Evolutionary conservation across 2,113 vertebrate species (phyloP), one percentile per base, ranked within the genome.

Genomic region (Barnardius zonarius): DNA sequence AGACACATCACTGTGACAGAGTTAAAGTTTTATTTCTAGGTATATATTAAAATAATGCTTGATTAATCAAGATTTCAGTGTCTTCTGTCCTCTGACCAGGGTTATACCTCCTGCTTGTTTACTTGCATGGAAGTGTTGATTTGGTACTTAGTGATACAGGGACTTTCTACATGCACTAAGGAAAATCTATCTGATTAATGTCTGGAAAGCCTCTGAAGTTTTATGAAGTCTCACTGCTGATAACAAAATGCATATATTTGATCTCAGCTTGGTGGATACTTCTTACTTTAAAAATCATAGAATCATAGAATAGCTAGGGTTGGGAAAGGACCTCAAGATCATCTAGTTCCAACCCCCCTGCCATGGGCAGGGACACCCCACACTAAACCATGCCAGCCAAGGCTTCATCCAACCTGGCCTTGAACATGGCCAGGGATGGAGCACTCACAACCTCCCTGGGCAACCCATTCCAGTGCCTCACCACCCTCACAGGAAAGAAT

Each of bases 201-300:
- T 72, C 41, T 64, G 54, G 43, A 91, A 61, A 84, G 10, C 43
- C 35, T 70, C 19, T 74, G 10, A 74, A 61, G 35, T 27, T 64
- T 82, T 73, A 31, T 67, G 33, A 69, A 49, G 10, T 63, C 17
- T 57, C 43, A 46, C 9, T 89, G n/a, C 18, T 62, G 17, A 35
- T 80, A 20, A 59, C 9, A 68, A 61, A 87, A 64, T 24, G 9
- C 30, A 49, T 41, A 1, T 52, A 27, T 49, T 78, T 44, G 17
- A 33, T 79, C 24, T 41, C 68, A 90, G 23, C 30, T 83, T 0
- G 0, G 20, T 35, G 19, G 37, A 8, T 5, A 3, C 7, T 39
- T 75, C 41, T 92, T 46, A 19, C 8, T 61, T 52, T n/a, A 69
- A 51, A 43, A 64, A 25, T 39, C 39, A 39, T 39, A 39, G 39